A percentile compares a stretch with the other conserved stretches of the same genome.
Conservation (phyloP, 2,888 invertebrate species). For the Drosophila borborema region DNA sequence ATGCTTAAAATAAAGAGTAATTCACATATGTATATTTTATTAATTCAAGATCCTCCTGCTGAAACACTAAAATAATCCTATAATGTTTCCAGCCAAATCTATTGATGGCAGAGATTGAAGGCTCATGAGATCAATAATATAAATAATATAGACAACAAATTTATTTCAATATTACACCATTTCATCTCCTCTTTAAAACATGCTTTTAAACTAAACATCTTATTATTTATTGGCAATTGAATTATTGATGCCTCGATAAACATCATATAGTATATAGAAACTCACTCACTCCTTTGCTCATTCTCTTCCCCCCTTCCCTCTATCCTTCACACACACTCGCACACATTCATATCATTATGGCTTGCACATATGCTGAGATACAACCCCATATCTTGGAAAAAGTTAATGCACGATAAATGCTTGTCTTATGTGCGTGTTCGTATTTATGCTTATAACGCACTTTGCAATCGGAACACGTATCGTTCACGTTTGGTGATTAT, state of each 20-base stretch:
- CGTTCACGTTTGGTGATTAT: slow-evolving; percentile 76
- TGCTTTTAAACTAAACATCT: neutral
- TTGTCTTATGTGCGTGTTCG: slow-evolving; percentile 14
- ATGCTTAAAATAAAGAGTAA: too few species aligned
- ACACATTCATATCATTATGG: neutral
- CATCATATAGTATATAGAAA: neutral
- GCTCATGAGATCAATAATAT: neutral
- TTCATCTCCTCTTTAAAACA: neutral
- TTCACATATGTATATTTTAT: neutral
- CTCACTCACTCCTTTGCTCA: neutral
- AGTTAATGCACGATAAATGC: slow-evolving; percentile 48
- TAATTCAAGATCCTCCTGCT: too few species aligned
- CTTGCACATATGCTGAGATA: slow-evolving; percentile 43
- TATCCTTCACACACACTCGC: too few species aligned
- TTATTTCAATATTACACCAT: neutral
- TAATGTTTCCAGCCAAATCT: too few species aligned
- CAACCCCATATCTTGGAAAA: slow-evolving; percentile 20
- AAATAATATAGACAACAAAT: neutral
- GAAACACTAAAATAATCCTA: too few species aligned
- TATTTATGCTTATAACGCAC: slow-evolving; percentile 35
- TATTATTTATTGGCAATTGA: neutral
- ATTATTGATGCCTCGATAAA: neutral
- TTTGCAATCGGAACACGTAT: slow-evolving; percentile 68
- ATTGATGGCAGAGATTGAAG: neutral
- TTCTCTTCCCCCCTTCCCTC: too few species aligned